These are phyloP conservation scores for Rallus crepitans DNA, from an alignment of 2,797 vertebrate species.

Conservation along the genomic window DNA sequence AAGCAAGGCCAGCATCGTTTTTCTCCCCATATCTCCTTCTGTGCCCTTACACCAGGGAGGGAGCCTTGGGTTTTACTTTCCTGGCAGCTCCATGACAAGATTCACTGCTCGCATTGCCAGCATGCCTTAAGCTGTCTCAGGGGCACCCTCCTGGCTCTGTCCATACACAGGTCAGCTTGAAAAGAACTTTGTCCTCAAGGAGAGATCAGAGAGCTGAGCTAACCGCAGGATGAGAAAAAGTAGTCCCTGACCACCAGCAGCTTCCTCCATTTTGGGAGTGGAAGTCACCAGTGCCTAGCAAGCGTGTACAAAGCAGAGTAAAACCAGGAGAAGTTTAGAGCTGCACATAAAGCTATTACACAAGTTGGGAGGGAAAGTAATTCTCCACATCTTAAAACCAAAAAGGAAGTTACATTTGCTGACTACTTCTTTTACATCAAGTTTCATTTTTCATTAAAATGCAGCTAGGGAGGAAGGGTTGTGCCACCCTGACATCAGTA, in stretches of 20 bases:
- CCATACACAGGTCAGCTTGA: neutral
- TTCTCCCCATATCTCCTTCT: neutral
- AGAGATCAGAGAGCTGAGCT: neutral
- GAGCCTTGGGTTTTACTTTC: neutral
- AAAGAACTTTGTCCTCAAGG: neutral
- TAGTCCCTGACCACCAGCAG: neutral
- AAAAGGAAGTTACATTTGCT: neutral
- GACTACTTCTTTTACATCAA: neutral
- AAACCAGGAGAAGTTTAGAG: neutral
- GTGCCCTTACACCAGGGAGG: neutral
- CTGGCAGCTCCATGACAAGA: neutral
- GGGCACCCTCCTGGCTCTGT: neutral
- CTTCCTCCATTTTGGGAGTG: constrained; percentile 8
- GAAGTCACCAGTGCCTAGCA: neutral
- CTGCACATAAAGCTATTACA: neutral
- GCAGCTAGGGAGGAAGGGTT: neutral
- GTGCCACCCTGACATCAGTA: neutral
- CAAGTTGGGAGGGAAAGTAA: neutral
- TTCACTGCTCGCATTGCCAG: neutral
- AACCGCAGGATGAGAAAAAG: neutral
- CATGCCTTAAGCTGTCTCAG: neutral
- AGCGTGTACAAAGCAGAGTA: fast-evolving
- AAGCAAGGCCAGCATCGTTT: neutral
- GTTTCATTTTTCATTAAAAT: neutral
- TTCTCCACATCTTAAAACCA: neutral